phyloP scores from a whole-genome alignment of 2,888 invertebrate species.

The Ormyrus rosae region DNA sequence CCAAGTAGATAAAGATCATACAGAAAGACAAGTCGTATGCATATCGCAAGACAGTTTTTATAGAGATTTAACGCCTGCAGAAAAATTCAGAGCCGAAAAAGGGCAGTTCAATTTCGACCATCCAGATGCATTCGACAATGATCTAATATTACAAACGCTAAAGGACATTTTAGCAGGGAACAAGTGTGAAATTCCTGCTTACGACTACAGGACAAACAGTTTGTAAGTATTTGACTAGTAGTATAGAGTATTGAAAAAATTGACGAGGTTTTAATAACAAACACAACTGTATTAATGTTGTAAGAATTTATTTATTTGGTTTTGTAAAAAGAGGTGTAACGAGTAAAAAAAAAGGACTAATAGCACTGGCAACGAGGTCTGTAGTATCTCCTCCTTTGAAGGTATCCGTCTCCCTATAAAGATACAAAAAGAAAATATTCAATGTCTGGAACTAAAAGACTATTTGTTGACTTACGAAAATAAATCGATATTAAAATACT shows the following conservation, averaged over 20 bases:
- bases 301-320: constrained; percentile 42
- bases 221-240: constrained; percentile 79
- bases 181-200: constrained; percentile 92
- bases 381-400: constrained; percentile 12
- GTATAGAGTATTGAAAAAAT: constrained; percentile 6
- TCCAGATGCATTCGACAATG: constrained; percentile 97
- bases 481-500: constrained; percentile 1
- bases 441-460: neutral
- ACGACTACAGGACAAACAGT: constrained; percentile 94
- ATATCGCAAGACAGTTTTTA: constrained; percentile 99
- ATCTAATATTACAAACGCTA: constrained; percentile 87
- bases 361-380: constrained; percentile 35
- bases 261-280: neutral
- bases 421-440: neutral
- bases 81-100: constrained; percentile 88
- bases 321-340: constrained; percentile 38
- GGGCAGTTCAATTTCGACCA: constrained; percentile 99
- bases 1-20: constrained; percentile 92
- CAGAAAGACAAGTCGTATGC: constrained; percentile 92
- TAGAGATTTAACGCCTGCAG: constrained; percentile 87
- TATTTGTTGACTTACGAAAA: neutral
- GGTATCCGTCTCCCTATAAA: constrained; percentile 19
- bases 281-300: constrained; percentile 13
- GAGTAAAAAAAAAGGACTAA: constrained; percentile 35
- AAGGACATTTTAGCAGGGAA: constrained; percentile 89